Base-by-base conservation (phyloP, 2,797 vertebrate species). In the Mallotus villosus region DNA sequence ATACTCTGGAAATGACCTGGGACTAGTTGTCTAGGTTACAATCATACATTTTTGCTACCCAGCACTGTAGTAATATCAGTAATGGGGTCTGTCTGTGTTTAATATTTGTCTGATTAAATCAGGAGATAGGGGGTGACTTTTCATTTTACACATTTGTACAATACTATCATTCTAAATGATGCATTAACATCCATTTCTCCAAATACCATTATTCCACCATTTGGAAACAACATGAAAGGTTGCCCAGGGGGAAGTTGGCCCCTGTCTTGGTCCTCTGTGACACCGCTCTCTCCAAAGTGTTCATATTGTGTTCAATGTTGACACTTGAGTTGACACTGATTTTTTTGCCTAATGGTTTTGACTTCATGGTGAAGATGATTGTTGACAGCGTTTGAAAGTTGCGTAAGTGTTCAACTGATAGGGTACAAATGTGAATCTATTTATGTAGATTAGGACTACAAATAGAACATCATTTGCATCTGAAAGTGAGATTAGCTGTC, bases 61-160 rank as follows among this genome's bases (percentile, higher is more conserved):
- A 8, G 7, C 37, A n/a, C 8, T 7, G 53, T 63, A 34, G 8
- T 41, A n/a, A 21, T 41, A n/a, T 34, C 8, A 41, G 29, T 34
- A 37, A 41, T 21, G 19, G 63, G n/a, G 32, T 64, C 4, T 21
- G 16, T 65, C n/a, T 49, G 21, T 21, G 11, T 65, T 34, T 17
- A 24, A 46, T 65, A 46, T 37, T 65, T 37, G 46, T 32, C 63
- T 64, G n/a, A 64, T 64, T 27, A 22, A 29, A 32, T 32, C 32
- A 46, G 41, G 41, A 46, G 12, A 46, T 11, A 14, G 41, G 19
- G 21, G n/a, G n/a, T 24, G 21, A 21, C 27, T 22, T 37, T 63
- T 22, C 4, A 37, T 22, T 11, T 16, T 63, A n/a, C 29, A 63
- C 19, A 37, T 37, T 63, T 34, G 61, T 63, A 63, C 19, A 27